Evolutionary conservation across 2,113 vertebrate species (phyloP), one percentile per base, ranked within the genome.

Genomic region (Prolemur simus): DNA sequence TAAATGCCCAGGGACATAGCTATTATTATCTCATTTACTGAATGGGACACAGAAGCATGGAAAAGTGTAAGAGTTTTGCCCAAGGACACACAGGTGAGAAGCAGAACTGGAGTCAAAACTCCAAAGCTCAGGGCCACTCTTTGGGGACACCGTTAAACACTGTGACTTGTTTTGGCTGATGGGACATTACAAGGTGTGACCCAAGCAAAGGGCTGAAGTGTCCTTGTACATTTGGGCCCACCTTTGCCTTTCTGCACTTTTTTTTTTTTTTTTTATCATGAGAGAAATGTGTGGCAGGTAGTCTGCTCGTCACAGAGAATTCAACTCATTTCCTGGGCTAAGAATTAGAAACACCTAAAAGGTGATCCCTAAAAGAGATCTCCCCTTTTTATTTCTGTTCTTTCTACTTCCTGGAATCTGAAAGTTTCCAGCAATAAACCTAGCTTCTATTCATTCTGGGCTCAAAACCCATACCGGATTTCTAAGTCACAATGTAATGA

Each of bases 391-490:
- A 77, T 25, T 64, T 95, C 76, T 94, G 42, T 39, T 80, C 12
- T 58, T 89, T 78, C 63, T 81, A 49, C 56, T 92, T 94, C 42
- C 64, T 94, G 60, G 47, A 94, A 94, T 58, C 89, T 84, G 42
- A 90, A 94, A 71, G 8, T 77, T 92, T 29, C 17, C 37, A 58
- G 39, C 34, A 89, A 68, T 74, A 81, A 85, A 56, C 39, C 29
- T 96, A 60, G 60, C 34, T 95, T 95, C 68, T 68, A 49, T 92
- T 94, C 25, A 71, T 89, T 91, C 80, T 60, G 66, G 45, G 45
- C 12, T 91, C 56, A 92, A 89, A 94, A 95, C 49, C 63, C 80
- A 95, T 68, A 73, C 39, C 45, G 93, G 45, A 89, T 88, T 98
- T 83, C 77, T 29, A 96, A 74, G 34, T 71, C 58, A 91, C 45